A percentile compares a stretch with the other conserved stretches of the same genome.
These are phyloP conservation scores for Hippasteria phrygiana DNA, from an alignment of 53 echinoderm and acorn worm species.

Conservation along the genomic window DNA sequence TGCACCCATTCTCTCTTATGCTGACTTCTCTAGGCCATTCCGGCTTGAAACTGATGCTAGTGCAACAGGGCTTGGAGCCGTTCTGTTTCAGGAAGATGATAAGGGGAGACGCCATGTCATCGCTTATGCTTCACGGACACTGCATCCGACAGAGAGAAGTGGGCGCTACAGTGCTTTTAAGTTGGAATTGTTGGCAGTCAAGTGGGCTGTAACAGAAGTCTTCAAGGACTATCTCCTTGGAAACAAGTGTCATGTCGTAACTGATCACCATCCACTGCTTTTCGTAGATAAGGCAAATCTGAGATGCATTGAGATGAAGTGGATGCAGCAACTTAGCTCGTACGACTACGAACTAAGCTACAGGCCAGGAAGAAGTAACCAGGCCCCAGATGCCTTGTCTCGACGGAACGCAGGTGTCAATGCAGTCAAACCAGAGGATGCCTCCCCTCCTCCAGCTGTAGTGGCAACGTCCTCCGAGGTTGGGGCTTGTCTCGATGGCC, in stretches of 20 bases:
- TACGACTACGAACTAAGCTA: slow-evolving; percentile 39
- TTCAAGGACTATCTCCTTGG: slow-evolving; percentile 40
- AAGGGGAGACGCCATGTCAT: slow-evolving; percentile 9
- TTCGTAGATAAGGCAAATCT: slow-evolving; percentile 38
- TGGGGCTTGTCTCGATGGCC: slow-evolving; percentile 21
- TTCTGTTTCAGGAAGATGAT: background rate
- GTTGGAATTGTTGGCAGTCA: background rate
- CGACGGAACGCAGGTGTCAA: background rate
- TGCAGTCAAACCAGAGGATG: background rate
- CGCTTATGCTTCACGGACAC: slow-evolving; percentile 34
- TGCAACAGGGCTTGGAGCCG: slow-evolving; percentile 31
- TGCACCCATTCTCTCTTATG: slow-evolving; percentile 61
- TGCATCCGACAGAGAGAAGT: slow-evolving; percentile 6
- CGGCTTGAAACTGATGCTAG: slow-evolving; percentile 42
- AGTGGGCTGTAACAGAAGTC: slow-evolving; percentile 16
- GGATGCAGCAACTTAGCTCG: slow-evolving; percentile 58
- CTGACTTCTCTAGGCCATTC: slow-evolving; percentile 33
- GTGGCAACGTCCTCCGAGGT: too few relatives aligned
- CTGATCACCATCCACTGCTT: slow-evolving; percentile 60
- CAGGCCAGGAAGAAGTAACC: slow-evolving; percentile 45
- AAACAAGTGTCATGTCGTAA: slow-evolving; percentile 15
- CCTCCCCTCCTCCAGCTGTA: background rate
- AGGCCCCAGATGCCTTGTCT: slow-evolving; percentile 37
- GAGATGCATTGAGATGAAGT: slow-evolving; percentile 62
- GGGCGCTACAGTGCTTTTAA: slow-evolving; percentile 50